phyloP scores from a whole-genome alignment of 2,797 vertebrate species.

The Orestias chungarensis region DNA sequence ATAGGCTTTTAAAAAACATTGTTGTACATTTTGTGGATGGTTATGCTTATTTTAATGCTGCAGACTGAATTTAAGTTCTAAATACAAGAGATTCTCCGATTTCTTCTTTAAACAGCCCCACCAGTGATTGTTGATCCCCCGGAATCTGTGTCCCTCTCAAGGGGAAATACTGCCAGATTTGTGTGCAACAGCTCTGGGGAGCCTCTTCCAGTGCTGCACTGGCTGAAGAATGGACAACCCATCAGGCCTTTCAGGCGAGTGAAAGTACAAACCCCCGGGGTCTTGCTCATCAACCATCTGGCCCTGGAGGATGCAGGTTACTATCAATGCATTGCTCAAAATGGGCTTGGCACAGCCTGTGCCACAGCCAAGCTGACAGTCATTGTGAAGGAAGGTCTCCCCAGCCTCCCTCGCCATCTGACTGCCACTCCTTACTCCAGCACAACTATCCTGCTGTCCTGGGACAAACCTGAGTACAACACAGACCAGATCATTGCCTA shows the following conservation, averaged over 20 bases:
- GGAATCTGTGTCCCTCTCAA: conserved; percentile 90
- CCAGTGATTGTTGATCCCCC: conserved; percentile 92
- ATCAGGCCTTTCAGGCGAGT: conserved; percentile 87
- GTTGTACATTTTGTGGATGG: background rate
- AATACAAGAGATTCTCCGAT: background rate
- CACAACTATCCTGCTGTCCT: conserved; percentile 87
- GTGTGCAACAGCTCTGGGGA: conserved; percentile 93
- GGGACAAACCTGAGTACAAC: conserved; percentile 93
- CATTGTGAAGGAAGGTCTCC: conserved; percentile 93
- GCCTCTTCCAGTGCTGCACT: conserved; percentile 85
- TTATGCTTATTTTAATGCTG: background rate
- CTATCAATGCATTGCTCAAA: conserved; percentile 96
- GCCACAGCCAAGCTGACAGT: conserved; percentile 91
- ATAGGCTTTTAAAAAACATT: background rate
- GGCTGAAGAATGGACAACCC: conserved; percentile 90
- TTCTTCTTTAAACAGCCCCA: conserved; percentile 77
- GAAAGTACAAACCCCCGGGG: conserved; percentile 90
- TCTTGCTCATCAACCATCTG: conserved; percentile 96
- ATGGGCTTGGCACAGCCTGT: conserved; percentile 89
- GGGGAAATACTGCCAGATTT: conserved; percentile 96
- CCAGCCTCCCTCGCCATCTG: conserved; percentile 88
- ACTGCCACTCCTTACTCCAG: conserved; percentile 87
- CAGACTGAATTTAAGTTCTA: background rate
- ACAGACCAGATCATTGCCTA: conserved; percentile 96
- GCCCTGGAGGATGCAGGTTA: conserved; percentile 91